These are phyloP conservation scores for Opisthocomus hoazin DNA, from an alignment of 2,113 vertebrate genomes.

Conservation along the genomic window DNA sequence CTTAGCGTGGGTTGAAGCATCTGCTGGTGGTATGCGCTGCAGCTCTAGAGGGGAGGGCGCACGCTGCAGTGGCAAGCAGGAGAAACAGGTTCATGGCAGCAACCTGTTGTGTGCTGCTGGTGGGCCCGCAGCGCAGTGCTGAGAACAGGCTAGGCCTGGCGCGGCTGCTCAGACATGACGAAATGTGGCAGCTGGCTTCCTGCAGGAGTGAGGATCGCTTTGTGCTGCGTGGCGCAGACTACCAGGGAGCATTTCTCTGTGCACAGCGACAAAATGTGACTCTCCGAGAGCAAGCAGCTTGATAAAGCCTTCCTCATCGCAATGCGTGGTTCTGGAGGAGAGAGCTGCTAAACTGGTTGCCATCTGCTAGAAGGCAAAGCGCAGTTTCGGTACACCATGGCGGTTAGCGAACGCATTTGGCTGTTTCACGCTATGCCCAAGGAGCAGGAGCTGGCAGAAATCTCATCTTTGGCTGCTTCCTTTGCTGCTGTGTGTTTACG, in stretches of 20 bases:
- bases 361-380: not conserved
- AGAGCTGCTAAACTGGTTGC: not conserved
- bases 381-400: fast-evolving
- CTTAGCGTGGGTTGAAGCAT: fast-evolving
- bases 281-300: not conserved
- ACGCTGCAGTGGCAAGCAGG: fast-evolving
- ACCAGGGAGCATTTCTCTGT: not conserved
- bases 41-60: fast-evolving
- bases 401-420: fast-evolving
- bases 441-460: not conserved
- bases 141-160: not conserved
- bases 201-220: not conserved
- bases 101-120: not conserved
- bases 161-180: not conserved
- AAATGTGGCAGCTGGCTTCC: not conserved
- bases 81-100: fast-evolving
- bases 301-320: not conserved
- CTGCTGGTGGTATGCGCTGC: fast-evolving
- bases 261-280: not conserved
- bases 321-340: not conserved
- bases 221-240: fast-evolving
- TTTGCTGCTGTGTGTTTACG: not conserved
- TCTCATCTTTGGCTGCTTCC: not conserved
- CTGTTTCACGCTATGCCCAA: not conserved
- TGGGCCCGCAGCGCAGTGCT: fast-evolving